Evolutionary conservation across 2,888 invertebrate species (phyloP).

Genomic region (Sepioteuthis lessoniana): DNA sequence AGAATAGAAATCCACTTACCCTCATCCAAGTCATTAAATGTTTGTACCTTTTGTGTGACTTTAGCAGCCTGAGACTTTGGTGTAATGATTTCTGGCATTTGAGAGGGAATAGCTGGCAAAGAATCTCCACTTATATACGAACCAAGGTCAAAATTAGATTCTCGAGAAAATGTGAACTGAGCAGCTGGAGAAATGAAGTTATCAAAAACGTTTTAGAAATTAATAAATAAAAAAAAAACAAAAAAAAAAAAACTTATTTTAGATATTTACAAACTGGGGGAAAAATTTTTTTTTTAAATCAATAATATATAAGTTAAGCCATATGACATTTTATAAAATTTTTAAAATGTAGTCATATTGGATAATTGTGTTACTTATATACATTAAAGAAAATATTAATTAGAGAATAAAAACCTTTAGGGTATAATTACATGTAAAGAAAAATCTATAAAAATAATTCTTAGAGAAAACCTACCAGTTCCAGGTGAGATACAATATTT

Average conservation of each 20-base stretch:
- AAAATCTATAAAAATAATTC: background rate
- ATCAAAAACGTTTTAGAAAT: background rate
- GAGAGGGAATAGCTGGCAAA: background rate
- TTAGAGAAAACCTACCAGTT: slow-evolving; percentile 78
- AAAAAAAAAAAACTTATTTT: background rate
- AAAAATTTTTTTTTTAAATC: too few relatives aligned
- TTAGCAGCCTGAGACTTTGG: slow-evolving; percentile 2
- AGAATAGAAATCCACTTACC: slow-evolving; percentile 57
- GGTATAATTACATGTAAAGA: background rate
- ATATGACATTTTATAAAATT: background rate
- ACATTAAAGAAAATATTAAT: too few relatives aligned
- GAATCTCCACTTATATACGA: slow-evolving; percentile 79
- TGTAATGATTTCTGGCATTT: slow-evolving; percentile 35
- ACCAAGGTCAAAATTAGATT: slow-evolving; percentile 79
- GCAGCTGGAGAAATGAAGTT: slow-evolving; percentile 73
- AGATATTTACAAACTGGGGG: background rate
- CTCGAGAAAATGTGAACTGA: slow-evolving; percentile 88
- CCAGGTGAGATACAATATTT: slow-evolving; percentile 92
- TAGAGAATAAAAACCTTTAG: too few relatives aligned
- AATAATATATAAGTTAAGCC: background rate
- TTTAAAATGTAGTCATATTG: too few relatives aligned
- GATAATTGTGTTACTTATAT: too few relatives aligned
- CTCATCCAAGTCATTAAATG: slow-evolving; percentile 65
- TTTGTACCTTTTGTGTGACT: slow-evolving; percentile 48
- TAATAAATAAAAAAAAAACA: too few relatives aligned